Evolutionary conservation across 2,888 invertebrate species (phyloP), one percentile per base, ranked within the genome.

Genomic region (Pinctada fucata): DNA sequence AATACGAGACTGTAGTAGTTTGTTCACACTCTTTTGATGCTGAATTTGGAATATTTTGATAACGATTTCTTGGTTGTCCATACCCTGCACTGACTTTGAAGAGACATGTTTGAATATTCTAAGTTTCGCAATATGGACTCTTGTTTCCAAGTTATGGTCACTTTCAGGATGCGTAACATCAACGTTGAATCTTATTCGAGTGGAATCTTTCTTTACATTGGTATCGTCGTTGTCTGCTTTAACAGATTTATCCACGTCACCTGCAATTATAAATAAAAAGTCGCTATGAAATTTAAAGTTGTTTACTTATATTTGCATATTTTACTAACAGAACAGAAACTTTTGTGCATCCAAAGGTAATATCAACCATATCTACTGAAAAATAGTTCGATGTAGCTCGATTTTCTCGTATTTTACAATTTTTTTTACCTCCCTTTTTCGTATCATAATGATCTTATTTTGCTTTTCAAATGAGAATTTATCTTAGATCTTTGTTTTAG

Each of bases 1-100:
- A 10, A 83, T 76, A 69, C 76, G 80, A 2, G 85, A 85, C 70
- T 85, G 82, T 16, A 85, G 63, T 52, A 85, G 75, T 45, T 79
- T 84, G 68, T 71, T 71, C 51, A 6, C 31, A n/a, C 6, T 83
- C 80, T 31, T 79, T 73, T 67, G 78, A 78, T 74, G 48, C 4
- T 65, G 48, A 51, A 13, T 49, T 65, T 10, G 45, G 51, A 74
- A 74, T 66, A 74, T 66, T 45, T 65, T 66, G n/a, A 74, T 16
- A 50, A 49, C 65, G 31, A 66, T 51, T 50, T 74, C 74, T 31
- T 5, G 31, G 4, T 45, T 63, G 45, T 49, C 31, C 3, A 8
- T 50, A 47, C 47, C 47, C 3, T 6, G 5, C 47, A 45, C 47
- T 16, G 64, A 8, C 13, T 8, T 51, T 5, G 48, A 51, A 6